Percentiles rank a stretch among this genome's conserved stretches.
These are phyloP conservation scores for Oncorhynchus masou DNA, from an alignment of 2,113 vertebrate species.

Conservation along the genomic window DNA sequence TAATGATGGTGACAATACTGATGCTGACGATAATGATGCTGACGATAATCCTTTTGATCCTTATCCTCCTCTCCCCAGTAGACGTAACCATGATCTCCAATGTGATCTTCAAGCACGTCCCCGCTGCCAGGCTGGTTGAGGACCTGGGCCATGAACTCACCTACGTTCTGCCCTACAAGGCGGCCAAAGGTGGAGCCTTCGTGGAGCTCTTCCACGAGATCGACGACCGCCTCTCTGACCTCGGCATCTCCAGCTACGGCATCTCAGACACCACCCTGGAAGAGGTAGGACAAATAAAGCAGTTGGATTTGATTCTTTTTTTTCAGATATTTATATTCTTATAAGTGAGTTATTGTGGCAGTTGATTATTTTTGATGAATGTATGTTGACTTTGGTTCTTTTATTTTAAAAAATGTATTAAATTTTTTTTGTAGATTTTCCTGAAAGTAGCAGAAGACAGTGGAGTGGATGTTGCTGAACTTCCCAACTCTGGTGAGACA, in stretches of 20 bases:
- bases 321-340: neutral
- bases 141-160: slow-evolving; percentile 95
- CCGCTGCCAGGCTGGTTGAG: slow-evolving; percentile 90
- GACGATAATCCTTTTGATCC: neutral
- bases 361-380: neutral
- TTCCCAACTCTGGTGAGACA: slow-evolving; percentile 79
- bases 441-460: slow-evolving; percentile 96
- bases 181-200: slow-evolving; percentile 92
- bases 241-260: slow-evolving; percentile 96
- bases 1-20: neutral
- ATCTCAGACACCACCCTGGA: slow-evolving; percentile 97
- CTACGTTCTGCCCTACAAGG: slow-evolving; percentile 91
- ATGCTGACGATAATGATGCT: neutral
- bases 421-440: slow-evolving; percentile 83
- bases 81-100: slow-evolving; percentile 95
- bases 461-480: slow-evolving; percentile 90
- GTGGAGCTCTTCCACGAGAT: slow-evolving; percentile 98
- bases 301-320: neutral
- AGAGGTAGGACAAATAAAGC: slow-evolving; percentile 74
- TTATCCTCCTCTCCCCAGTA: slow-evolving; percentile 44
- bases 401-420: neutral
- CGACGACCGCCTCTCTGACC: slow-evolving; percentile 90
- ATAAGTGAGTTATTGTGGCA: neutral
- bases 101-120: slow-evolving; percentile 92
- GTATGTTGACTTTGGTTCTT: neutral